Percentiles rank a stretch among this genome's conserved stretches.
Evolutionary conservation across 2,888 invertebrate genomes (phyloP).

Genomic region (Eretmocerus hayati): DNA sequence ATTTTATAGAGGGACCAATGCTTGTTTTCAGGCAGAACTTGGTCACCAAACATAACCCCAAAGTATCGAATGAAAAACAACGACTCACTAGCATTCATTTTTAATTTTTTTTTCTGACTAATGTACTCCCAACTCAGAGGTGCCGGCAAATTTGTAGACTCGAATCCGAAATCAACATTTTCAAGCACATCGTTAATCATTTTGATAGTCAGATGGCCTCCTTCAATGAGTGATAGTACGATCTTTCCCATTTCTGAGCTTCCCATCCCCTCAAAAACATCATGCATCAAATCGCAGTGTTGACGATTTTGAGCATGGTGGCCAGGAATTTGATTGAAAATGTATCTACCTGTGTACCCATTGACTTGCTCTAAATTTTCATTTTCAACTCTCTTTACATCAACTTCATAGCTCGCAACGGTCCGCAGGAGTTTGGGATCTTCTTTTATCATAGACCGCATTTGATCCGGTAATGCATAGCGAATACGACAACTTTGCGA

Average conservation of each 20-base stretch:
- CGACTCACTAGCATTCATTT: constrained; percentile 24
- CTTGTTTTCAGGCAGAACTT: constrained; percentile 14
- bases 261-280: constrained; percentile 1
- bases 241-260: neutral
- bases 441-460: constrained; percentile 8
- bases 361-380: too few relatives aligned
- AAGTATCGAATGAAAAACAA: constrained; percentile 18
- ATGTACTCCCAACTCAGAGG: neutral
- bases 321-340: neutral
- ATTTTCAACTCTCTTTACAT: too few relatives aligned
- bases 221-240: too few relatives aligned
- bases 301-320: neutral
- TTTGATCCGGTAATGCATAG: constrained; percentile 2
- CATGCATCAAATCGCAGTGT: neutral
- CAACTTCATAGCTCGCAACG: neutral
- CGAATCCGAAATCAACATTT: neutral
- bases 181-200: neutral
- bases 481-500: constrained; percentile 15
- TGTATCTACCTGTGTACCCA: neutral
- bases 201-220: neutral
- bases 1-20: constrained; percentile 21
- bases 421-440: constrained; percentile 9
- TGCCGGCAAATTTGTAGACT: neutral
- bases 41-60: constrained; percentile 20
- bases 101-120: neutral